phyloP scores from a whole-genome alignment of 1,140 invertebrate genomes.

The Notospermus geniculatus region DNA sequence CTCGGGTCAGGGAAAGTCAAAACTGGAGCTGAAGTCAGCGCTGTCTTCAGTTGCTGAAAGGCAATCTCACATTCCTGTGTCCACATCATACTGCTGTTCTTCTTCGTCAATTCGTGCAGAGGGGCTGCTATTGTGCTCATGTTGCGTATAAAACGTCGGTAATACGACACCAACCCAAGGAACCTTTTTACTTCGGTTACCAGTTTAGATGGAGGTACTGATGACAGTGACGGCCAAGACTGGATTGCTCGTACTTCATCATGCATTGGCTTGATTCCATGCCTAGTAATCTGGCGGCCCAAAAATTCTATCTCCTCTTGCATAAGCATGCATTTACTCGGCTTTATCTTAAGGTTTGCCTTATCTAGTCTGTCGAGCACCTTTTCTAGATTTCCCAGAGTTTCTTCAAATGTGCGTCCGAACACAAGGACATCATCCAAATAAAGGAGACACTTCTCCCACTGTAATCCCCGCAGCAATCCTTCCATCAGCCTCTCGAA shows the following conservation, averaged over 20 bases:
- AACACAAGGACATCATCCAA: constrained; percentile 18
- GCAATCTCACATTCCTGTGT: constrained; percentile 14
- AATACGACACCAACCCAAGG: no score
- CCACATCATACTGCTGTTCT: constrained; percentile 22
- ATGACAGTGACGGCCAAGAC: no score
- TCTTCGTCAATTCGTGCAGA: constrained; percentile 25
- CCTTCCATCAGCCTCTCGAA: constrained; percentile 32
- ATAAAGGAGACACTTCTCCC: constrained; percentile 14
- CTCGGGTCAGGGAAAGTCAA: constrained; percentile 18
- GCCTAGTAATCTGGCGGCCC: constrained; percentile 23
- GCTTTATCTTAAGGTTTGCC: constrained; percentile 47
- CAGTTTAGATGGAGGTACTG: no score
- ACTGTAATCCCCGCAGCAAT: constrained; percentile 21
- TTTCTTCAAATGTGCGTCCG: no score
- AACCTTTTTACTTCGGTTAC: no score
- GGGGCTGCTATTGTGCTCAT: constrained; percentile 24
- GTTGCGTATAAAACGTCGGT: no score
- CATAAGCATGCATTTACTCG: constrained; percentile 54
- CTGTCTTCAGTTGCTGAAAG: constrained; percentile 21
- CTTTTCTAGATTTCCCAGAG: background rate
- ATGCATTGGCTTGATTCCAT: constrained; percentile 27
- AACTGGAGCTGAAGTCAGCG: constrained; percentile 20
- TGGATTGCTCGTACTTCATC: constrained; percentile 35
- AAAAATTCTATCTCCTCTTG: constrained; percentile 25
- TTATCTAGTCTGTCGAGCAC: constrained; percentile 11